These are phyloP conservation scores for Saxicola maurus DNA, from an alignment of 2,797 vertebrate species.

Conservation along the genomic window DNA sequence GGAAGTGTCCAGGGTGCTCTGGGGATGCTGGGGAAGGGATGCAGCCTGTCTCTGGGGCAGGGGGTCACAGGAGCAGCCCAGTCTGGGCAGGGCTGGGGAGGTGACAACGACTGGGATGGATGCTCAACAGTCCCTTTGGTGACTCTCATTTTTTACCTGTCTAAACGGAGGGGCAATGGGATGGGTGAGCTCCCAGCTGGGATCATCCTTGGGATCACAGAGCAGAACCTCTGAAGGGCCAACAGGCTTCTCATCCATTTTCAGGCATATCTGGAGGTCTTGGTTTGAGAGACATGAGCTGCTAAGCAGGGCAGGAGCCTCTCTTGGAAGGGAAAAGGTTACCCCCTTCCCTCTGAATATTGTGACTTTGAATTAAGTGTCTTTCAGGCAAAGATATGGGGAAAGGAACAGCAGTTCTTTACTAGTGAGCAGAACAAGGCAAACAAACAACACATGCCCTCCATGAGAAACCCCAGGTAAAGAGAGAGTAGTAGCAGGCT, in stretches of 20 bases:
- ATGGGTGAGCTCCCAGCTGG: no score
- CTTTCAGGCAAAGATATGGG: background rate
- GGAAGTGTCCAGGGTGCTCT: background rate
- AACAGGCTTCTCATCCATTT: no score
- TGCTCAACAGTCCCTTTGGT: background rate
- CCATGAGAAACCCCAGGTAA: background rate
- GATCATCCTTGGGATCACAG: no score
- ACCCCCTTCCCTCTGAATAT: background rate
- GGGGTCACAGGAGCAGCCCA: background rate
- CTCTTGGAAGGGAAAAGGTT: no score
- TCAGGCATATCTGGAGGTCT: no score
- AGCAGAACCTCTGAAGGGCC: no score
- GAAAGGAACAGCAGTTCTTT: background rate
- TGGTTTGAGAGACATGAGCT: no score
- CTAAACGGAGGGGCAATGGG: no score
- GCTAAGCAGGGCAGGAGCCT: no score
- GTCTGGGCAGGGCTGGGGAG: background rate
- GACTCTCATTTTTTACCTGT: background rate
- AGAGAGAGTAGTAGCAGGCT: background rate
- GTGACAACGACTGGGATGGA: fast-evolving
- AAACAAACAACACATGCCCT: background rate
- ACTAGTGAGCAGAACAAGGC: background rate
- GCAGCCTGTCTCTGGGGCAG: background rate
- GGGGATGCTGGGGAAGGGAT: no score
- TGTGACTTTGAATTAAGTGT: background rate